Base-by-base conservation (phyloP, 2,797 vertebrate genomes). In the Linurgus olivaceus region DNA sequence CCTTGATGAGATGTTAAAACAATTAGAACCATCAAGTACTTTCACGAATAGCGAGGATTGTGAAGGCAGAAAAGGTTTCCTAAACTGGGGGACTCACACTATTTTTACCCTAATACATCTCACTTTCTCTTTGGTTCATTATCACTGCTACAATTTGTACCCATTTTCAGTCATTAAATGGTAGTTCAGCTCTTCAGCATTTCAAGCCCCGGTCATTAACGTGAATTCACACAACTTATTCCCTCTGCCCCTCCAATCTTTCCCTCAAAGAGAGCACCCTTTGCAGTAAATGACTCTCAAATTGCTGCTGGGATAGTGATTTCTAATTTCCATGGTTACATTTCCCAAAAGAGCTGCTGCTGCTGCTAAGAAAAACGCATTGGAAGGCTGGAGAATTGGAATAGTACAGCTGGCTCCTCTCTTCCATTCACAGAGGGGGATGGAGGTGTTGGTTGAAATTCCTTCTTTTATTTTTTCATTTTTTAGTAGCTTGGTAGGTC, bases 121-220 rank as follows among this genome's bases (percentile, higher is more conserved):
- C 45, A 91, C 12, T 70, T 88, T 94, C 72, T 91, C 63, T 75
- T 81, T 65, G 47, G 52, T 82, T 97, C 73, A 86, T 96, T 97
- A 97, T 82, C 79, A 92, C 26, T 52, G 82, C 82, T 71, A 93
- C 38, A 87, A 91, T 88, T 97, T 95, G 83, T 44, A 91, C 80
- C 61, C 71, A 95, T 63, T 97, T 96, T 96, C 57, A 89, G 79
- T 71, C 71, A 93, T 93, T 96, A 96, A 76, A 55, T 65, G 93
- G 88, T 57, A 73, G 88, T 83, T 94, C 65, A 47, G 74, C 26
- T 33, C 31, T 61, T 76, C 37, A 78, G 40, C 63, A 23, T 70
- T 96, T 62, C 62, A 84, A 90, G 54, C 68, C 67, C 82, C 72
- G 48, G 47, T 90, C 89, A 88, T 93, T 96, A 94, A 97, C 79